A percentile compares a stretch with the other conserved stretches of the same genome.
phyloP scores from a whole-genome alignment of 2,888 invertebrate species.

The Didymodactylos carnosus region DNA sequence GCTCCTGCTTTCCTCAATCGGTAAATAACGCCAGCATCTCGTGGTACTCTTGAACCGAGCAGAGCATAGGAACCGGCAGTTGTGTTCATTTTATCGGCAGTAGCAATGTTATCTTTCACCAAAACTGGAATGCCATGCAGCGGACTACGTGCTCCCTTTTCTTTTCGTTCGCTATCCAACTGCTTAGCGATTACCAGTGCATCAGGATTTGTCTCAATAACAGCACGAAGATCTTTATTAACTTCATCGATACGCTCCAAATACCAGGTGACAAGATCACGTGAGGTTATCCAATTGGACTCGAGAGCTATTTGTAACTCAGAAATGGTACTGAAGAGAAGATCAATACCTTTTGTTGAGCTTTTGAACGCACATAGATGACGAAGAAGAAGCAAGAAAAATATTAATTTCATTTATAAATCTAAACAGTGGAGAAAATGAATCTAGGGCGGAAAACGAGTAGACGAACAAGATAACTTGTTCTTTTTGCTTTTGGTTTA shows the following conservation, averaged over 20 bases:
- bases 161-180: background rate
- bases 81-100: background rate
- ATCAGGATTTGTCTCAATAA: background rate
- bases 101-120: background rate
- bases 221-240: background rate
- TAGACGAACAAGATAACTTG: too few relatives aligned
- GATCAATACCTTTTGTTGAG: too few relatives aligned
- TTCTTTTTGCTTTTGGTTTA: too few relatives aligned
- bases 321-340: too few relatives aligned
- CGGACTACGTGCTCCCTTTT: background rate
- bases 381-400: too few relatives aligned
- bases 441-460: too few relatives aligned
- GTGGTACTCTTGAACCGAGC: background rate
- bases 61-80: background rate
- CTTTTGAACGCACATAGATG: too few relatives aligned
- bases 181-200: background rate
- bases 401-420: too few relatives aligned
- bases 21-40: background rate
- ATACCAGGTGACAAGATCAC: background rate
- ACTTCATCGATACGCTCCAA: background rate
- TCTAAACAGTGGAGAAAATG: too few relatives aligned
- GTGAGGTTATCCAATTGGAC: too few relatives aligned
- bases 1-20: background rate
- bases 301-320: too few relatives aligned
- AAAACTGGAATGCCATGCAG: background rate